Evolutionary conservation across 2,797 vertebrate genomes (phyloP), one percentile per base, ranked within the genome.

Genomic region (Discoglossus pictus): DNA sequence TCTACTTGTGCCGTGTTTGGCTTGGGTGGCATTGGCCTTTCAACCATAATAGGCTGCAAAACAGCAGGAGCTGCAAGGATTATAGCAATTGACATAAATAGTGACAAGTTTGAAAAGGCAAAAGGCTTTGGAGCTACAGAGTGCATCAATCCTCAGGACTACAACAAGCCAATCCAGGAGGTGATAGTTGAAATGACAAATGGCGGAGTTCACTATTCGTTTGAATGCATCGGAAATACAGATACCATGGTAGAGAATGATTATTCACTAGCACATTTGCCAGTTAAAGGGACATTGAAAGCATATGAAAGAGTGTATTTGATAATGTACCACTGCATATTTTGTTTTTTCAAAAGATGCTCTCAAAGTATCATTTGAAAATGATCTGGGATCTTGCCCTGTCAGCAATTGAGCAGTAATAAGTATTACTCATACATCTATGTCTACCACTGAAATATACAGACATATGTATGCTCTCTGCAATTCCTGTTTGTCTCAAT

Each of bases 201-300:
- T 0, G 88, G 91, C 3, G 92, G 91, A 1, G 90, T 92, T 50
- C 90, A 93, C 80, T 92, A 91, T 68, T 90, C 90, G 1, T 92
- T 92, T 39, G 90, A 93, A 75, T 93, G 92, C 76, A 88, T 91
- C 17, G 92, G 92, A 44, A 91, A 88, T 34, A 89, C 92, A 44
- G 75, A 81, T 31, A 77, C 84, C 40, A 93, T 93, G 91, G 91
- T 92, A 75, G 35, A 39, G 11, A 13, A 39, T 7, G 36, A 7
- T 8, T 39, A 39, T n/a, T n/a, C n/a, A 39, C 2, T 3, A 13
- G 6, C 36, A 7, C 36, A n/a, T n/a, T n/a, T n/a, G n/a, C n/a
- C n/a, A n/a, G n/a, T n/a, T n/a, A n/a, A n/a, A n/a, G n/a, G n/a
- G n/a, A n/a, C n/a, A n/a, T n/a, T n/a, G n/a, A n/a, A n/a, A n/a